phyloP scores from a whole-genome alignment of 2,888 invertebrate species.

The Erpobdella octoculata region DNA sequence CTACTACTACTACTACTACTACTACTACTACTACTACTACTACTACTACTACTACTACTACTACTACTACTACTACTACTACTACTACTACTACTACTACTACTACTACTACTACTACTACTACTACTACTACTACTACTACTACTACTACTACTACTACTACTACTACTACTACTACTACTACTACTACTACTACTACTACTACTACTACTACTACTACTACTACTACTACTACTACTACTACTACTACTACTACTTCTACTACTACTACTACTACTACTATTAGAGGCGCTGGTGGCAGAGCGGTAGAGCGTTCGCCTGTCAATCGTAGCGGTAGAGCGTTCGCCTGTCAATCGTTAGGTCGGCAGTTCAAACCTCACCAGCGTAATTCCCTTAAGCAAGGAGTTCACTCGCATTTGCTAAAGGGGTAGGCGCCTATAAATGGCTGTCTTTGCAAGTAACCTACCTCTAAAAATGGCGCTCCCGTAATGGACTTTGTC shows the following conservation, averaged over 20 bases:
- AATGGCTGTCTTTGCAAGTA: no score
- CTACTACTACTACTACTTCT: conserved; percentile 1
- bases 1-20: conserved; percentile 2
- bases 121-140: conserved; percentile 1
- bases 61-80: conserved; percentile 5
- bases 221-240: conserved; percentile 1
- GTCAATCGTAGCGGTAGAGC: no score
- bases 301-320: no score
- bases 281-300: no score
- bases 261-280: conserved; percentile 1
- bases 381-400: no score
- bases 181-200: neutral
- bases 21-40: neutral
- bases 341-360: no score
- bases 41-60: conserved; percentile 5
- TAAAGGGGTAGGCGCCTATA: no score
- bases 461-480: no score
- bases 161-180: conserved; percentile 5
- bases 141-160: neutral
- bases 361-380: no score
- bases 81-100: conserved; percentile 5
- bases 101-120: conserved; percentile 5
- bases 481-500: no score
- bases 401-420: no score
- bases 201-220: conserved; percentile 1